Base-by-base conservation (phyloP, 2,888 invertebrate species). In the Chrysopilus asiliformis region DNA sequence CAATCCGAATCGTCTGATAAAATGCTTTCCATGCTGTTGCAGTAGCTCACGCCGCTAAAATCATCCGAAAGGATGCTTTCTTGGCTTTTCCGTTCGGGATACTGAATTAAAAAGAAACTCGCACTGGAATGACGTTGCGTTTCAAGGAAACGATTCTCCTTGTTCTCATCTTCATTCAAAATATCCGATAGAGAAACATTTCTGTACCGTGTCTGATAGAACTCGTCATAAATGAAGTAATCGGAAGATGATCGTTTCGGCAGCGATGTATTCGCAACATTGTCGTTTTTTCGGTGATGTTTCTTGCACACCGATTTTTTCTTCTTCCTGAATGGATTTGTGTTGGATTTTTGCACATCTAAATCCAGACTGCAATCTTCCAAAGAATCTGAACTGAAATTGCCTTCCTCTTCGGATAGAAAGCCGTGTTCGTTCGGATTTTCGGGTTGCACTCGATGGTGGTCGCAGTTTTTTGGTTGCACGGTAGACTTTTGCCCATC, bases 1-100 rank as follows among this genome's bases (percentile, higher is more conserved):
- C 80, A 82, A 47, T 79, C 79, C 0, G 80, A 81, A 44, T 83
- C 84, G 55, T 84, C 85, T 1, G 83, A 83, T 1, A 85, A 56
- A 4, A 86, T 75, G 49, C 83, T 83, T 53, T 85, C 85, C 50
- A 84, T 68, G 38, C 83, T 84, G 50, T 80, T 79, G 51, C 79
- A 81, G 50, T 78, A 79, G 41, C 74, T 66, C 38, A 60, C 54
- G 26, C 72, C 76, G 32, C 71, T 62, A 46, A 74, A 72, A 45
- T 81, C 81, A 44, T 80, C 80, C 1, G 82, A 82, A 5, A 85
- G 53, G 22, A 85, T 68, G 15, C 83, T 83, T 48, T 85, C 85
- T 51, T 83, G 82, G 42, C 83, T 83, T 42, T 72, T 69, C 45
- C 74, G 71, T 26, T 56, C 53, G 1, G 55, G 53, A 48, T 54